A percentile compares a stretch with the other conserved stretches of the same genome.
Conservation (phyloP, 1,140 invertebrate genomes). For the Zeugodacus cucurbitae region DNA sequence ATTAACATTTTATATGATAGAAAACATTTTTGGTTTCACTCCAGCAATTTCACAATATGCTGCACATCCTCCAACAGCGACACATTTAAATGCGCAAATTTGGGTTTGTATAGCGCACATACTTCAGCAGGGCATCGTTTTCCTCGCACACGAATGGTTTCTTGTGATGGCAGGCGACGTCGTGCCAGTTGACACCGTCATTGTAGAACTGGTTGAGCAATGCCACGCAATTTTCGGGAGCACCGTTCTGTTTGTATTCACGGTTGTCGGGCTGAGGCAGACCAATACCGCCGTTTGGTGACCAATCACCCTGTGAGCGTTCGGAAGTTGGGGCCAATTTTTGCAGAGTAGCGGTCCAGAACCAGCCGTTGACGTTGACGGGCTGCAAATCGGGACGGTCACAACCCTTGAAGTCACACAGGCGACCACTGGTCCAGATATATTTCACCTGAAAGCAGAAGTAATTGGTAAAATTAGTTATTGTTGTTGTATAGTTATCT, state of each 20-base stretch:
- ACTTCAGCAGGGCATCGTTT: slow-evolving; percentile 82
- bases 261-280: slow-evolving; percentile 86
- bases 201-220: slow-evolving; percentile 87
- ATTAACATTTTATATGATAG: background rate
- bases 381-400: slow-evolving; percentile 82
- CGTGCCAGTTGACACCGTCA: slow-evolving; percentile 87
- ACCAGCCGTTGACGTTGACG: slow-evolving; percentile 84
- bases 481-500: background rate
- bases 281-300: slow-evolving; percentile 80
- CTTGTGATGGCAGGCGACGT: slow-evolving; percentile 85
- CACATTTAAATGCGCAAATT: slow-evolving; percentile 73
- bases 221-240: slow-evolving; percentile 82
- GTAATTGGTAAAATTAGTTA: background rate
- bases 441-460: slow-evolving; percentile 69
- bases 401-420: slow-evolving; percentile 87
- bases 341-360: slow-evolving; percentile 85
- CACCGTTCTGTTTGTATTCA: slow-evolving; percentile 80
- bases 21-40: background rate
- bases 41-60: background rate
- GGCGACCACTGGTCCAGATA: slow-evolving; percentile 87
- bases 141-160: slow-evolving; percentile 88
- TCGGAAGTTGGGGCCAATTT: slow-evolving; percentile 82
- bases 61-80: background rate
- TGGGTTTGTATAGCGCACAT: slow-evolving; percentile 81
- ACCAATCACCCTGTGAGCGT: slow-evolving; percentile 84